phyloP scores from a whole-genome alignment of 2,888 invertebrate species.

The Rugalucina vietnamica region DNA sequence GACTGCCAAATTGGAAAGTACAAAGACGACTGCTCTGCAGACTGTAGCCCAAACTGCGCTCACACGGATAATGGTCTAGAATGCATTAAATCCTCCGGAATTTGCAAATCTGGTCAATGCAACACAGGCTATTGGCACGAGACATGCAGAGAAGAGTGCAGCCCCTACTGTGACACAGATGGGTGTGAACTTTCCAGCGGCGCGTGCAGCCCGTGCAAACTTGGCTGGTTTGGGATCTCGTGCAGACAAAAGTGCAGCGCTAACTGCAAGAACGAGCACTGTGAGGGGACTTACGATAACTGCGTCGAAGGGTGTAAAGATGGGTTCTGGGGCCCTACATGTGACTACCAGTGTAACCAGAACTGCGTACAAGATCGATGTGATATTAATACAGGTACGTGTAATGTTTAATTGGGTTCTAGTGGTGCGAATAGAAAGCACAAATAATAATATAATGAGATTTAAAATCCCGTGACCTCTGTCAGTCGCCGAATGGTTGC shows the following conservation, averaged over 20 bases:
- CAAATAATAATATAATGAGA: no score
- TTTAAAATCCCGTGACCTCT: no score
- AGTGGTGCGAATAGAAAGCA: no score
- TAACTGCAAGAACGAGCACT: slow-evolving; percentile 51
- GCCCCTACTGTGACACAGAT: slow-evolving; percentile 21
- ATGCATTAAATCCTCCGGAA: slow-evolving; percentile 39
- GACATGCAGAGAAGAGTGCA: slow-evolving; percentile 37
- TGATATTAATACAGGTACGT: slow-evolving; percentile 19
- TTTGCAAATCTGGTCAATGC: slow-evolving; percentile 38
- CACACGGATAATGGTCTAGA: neutral
- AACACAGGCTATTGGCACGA: slow-evolving; percentile 14
- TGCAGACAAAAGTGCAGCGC: slow-evolving; percentile 39
- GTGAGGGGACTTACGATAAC: slow-evolving; percentile 2
- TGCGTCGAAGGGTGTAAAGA: slow-evolving; percentile 42
- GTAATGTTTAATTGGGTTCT: no score
- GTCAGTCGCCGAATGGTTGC: no score
- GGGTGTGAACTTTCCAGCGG: slow-evolving; percentile 38
- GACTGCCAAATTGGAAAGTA: slow-evolving; percentile 36
- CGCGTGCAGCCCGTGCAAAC: slow-evolving; percentile 37
- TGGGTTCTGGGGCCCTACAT: slow-evolving; percentile 38
- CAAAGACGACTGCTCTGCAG: slow-evolving; percentile 24
- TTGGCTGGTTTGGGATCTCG: slow-evolving; percentile 39
- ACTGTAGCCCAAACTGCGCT: slow-evolving; percentile 35
- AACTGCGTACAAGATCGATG: slow-evolving; percentile 43
- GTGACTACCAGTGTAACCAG: slow-evolving; percentile 35